Evolutionary conservation across 1,140 invertebrate species (phyloP).

Genomic region (Diplogasteroides magnus): DNA sequence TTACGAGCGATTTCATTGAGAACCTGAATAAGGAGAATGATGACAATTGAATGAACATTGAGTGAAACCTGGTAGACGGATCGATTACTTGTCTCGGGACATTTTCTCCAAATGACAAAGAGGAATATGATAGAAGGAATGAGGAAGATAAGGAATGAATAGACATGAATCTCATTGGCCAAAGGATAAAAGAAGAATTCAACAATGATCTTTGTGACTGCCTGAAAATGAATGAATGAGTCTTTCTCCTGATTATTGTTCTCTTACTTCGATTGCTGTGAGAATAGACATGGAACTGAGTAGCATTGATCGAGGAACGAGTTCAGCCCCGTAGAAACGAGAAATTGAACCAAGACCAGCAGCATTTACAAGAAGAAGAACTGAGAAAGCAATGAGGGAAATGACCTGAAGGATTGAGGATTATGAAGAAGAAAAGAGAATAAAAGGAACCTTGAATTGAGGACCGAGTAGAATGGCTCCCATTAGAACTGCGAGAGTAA

Average conservation of each 20-base stretch:
- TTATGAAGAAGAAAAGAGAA: not conserved
- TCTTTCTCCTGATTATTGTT: too few species aligned
- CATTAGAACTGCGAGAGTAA: conserved; percentile 28
- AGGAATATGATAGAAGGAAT: conserved; percentile 33
- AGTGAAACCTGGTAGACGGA: conserved; percentile 30
- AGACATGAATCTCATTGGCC: conserved; percentile 18
- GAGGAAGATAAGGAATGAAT: conserved; percentile 31
- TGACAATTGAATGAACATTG: not conserved
- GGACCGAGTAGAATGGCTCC: conserved; percentile 25
- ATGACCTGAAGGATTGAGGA: conserved; percentile 16
- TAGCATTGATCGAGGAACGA: conserved; percentile 29
- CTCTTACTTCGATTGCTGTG: conserved; percentile 36
- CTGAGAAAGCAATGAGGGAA: conserved; percentile 27
- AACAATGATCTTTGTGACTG: conserved; percentile 11
- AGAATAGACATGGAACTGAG: conserved; percentile 33
- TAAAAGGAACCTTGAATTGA: conserved; percentile 26
- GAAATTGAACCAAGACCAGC: conserved; percentile 35
- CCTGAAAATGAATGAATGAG: too few species aligned
- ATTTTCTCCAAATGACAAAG: conserved; percentile 28
- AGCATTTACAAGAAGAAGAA: conserved; percentile 34
- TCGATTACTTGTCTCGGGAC: conserved; percentile 31
- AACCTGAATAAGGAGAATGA: conserved; percentile 1
- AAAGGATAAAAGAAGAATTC: conserved; percentile 19
- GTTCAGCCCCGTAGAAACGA: conserved; percentile 35
- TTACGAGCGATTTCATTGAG: conserved; percentile 29